Conservation (phyloP, 2,113 vertebrate species). For the Urocitellus parryii region DNA sequence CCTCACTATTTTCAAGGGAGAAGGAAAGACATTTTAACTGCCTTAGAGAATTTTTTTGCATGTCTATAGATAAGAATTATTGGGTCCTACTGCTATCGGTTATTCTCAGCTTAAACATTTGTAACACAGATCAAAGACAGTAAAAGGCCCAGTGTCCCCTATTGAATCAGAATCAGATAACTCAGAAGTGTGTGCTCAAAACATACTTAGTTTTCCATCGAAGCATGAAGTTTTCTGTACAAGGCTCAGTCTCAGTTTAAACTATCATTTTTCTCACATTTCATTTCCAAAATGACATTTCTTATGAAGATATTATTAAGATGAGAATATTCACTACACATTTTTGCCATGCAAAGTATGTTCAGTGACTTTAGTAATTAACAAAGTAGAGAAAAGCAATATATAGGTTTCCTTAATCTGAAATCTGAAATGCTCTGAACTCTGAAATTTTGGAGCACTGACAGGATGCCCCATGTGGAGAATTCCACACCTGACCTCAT, state of each 20-base stretch:
- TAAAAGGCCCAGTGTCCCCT: not conserved
- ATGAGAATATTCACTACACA: not conserved
- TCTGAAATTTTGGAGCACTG: not conserved
- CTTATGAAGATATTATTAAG: not conserved
- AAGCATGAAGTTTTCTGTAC: not conserved
- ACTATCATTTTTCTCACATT: not conserved
- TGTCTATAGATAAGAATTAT: not conserved
- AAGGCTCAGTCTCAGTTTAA: not conserved
- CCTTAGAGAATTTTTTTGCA: not conserved
- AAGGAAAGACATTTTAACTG: not conserved
- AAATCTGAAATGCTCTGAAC: not conserved
- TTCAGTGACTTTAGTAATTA: slow-evolving; percentile 3
- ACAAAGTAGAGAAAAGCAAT: not conserved
- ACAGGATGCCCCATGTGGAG: not conserved
- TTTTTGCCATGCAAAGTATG: not conserved
- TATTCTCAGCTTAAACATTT: not conserved
- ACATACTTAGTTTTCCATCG: not conserved
- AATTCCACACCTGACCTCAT: not conserved
- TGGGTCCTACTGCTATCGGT: not conserved
- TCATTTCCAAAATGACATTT: not conserved
- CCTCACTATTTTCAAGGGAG: not conserved
- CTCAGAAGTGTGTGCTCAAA: not conserved
- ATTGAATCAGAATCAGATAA: not conserved
- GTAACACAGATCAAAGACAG: not conserved
- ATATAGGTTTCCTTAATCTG: not conserved